Evolutionary conservation across 2,888 invertebrate genomes (phyloP), one percentile per base, ranked within the genome.

Genomic region (Harpalus rufipes): DNA sequence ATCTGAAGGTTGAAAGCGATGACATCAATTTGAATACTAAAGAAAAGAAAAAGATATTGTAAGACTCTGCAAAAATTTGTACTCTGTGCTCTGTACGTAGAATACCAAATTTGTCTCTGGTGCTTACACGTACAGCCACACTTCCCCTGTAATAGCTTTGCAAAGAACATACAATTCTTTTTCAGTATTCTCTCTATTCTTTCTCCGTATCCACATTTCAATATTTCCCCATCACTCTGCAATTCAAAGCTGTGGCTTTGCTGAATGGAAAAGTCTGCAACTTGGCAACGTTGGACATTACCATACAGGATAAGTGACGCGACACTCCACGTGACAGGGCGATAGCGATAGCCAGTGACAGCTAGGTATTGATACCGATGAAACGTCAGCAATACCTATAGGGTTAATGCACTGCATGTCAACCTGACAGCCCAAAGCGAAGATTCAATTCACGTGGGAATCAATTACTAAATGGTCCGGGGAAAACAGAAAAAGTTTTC

Each of bases 331-430:
- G 44, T 44, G 39, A 63, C 63, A 25, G 12, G 25, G 0, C 65
- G 18, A 8, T 25, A 21, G 39, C 68, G 68, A 68, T 68, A 39
- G 41, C 44, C 72, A 74, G 4, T 74, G 72, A 74, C 44, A 74
- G 72, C 44, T 1, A 14, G 10, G 41, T 44, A 74, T 74, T 74
- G 72, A 74, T 74, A 74, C 72, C 44, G 14, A 7, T 74, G 72
- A 74, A 41, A 74, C 44, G 72, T 74, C 72, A 74, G 51, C 72
- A 74, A 44, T 68, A 68, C 16, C 18, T 21, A 44, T 51, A 74
- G 72, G 72, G 72, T 74, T 74, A 74, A 44, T 44, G 72, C 72
- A 74, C 72, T 21, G 72, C 16, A 74, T 18, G 72, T 74, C 72
- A 44, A 18, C 4, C 16, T 74, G 72, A 74, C 72, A 74, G 41